Conservation (phyloP, 2,113 vertebrate species). For the Indicator indicator region DNA sequence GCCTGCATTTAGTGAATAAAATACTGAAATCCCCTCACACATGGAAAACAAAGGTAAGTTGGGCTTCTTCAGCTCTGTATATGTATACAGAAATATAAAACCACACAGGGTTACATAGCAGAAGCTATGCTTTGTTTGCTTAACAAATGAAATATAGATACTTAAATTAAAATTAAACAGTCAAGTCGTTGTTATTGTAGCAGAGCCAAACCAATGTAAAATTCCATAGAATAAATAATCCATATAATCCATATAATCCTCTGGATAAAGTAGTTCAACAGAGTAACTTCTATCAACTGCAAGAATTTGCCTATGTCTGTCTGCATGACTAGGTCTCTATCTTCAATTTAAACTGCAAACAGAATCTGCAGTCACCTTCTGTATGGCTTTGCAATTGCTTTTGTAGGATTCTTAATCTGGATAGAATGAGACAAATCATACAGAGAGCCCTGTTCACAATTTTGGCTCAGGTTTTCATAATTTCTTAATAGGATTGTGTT, state of each 20-base stretch:
- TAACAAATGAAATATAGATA: constrained; percentile 51
- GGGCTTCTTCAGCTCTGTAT: background rate
- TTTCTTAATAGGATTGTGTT: constrained; percentile 42
- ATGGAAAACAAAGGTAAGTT: background rate
- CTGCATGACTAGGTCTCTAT: constrained; percentile 2
- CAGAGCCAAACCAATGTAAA: constrained; percentile 45
- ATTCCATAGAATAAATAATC: constrained; percentile 62
- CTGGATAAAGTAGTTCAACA: constrained; percentile 27
- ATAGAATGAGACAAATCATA: background rate
- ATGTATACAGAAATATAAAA: constrained; percentile 38
- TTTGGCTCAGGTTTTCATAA: background rate
- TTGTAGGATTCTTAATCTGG: constrained; percentile 1
- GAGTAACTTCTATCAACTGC: background rate
- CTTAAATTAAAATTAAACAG: constrained; percentile 56
- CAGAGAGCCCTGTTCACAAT: background rate
- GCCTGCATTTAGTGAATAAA: background rate
- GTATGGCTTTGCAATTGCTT: background rate
- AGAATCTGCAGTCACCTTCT: background rate
- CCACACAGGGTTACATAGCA: background rate
- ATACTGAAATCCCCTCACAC: background rate
- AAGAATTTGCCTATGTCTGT: constrained; percentile 29
- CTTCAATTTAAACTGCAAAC: constrained; percentile 43
- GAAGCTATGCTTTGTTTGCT: constrained; percentile 32
- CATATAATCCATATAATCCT: constrained; percentile 36
- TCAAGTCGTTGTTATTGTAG: constrained; percentile 43